Conservation (phyloP, 2,888 invertebrate species). For the Notodonta ziczac region DNA sequence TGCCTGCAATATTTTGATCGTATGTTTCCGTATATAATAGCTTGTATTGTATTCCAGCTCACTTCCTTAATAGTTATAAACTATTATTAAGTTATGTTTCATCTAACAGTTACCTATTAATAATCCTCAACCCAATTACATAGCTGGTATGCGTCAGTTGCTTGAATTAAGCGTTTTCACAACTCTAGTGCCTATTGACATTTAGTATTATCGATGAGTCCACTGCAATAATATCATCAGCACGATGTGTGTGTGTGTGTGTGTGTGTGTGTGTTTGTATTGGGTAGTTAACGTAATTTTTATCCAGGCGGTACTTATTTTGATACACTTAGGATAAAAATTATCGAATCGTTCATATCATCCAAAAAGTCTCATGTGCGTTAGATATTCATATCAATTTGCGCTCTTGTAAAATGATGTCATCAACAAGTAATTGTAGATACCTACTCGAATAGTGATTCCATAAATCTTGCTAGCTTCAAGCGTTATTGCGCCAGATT, state of each 20-base stretch:
- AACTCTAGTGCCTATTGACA: neutral
- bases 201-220: neutral
- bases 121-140: no score
- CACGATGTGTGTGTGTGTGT: neutral
- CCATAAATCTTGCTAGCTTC: constrained; percentile 20
- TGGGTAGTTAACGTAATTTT: neutral
- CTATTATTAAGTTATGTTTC: no score
- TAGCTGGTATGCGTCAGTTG: no score
- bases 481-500: constrained; percentile 16
- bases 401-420: constrained; percentile 13
- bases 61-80: no score
- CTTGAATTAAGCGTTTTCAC: neutral
- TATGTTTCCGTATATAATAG: no score
- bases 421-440: constrained; percentile 18
- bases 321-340: constrained; percentile 8
- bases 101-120: no score
- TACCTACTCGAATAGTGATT: constrained; percentile 23
- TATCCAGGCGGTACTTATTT: constrained; percentile 5
- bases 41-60: no score
- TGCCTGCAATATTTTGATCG: no score
- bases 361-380: constrained; percentile 3
- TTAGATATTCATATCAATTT: constrained; percentile 8
- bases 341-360: neutral
- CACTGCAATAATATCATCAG: constrained; percentile 1
- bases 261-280: neutral